Percentiles rank a stretch among this genome's conserved stretches.
These are phyloP conservation scores for Hesperia comma DNA, from an alignment of 2,888 invertebrate species.

Conservation along the genomic window DNA sequence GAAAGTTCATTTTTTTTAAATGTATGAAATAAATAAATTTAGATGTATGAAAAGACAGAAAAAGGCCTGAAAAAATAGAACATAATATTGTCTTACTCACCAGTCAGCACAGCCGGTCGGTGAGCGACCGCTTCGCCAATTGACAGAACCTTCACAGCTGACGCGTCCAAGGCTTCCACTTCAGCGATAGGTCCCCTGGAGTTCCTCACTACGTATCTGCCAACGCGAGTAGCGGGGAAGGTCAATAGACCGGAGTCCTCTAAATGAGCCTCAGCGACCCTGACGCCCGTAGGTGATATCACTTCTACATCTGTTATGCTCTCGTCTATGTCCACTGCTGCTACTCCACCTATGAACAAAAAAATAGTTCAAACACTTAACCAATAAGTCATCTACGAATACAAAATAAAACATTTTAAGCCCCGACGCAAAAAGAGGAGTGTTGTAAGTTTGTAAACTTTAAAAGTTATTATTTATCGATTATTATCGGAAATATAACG, in stretches of 20 bases:
- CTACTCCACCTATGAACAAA: constrained; percentile 68
- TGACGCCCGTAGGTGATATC: constrained; percentile 85
- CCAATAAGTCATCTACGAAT: no score
- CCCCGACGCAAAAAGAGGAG: no score
- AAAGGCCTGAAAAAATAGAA: no score
- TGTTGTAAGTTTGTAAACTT: no score
- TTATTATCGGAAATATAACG: no score
- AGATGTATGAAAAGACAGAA: no score
- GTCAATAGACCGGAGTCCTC: constrained; percentile 86
- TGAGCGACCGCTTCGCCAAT: constrained; percentile 91
- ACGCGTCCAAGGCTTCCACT: constrained; percentile 92
- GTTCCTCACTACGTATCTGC: constrained; percentile 87
- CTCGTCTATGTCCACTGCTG: constrained; percentile 85
- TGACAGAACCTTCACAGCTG: constrained; percentile 88
- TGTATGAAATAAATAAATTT: no score
- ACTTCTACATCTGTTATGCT: constrained; percentile 87
- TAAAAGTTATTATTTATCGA: no score
- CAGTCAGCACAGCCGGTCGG: constrained; percentile 90
- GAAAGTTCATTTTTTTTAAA: no score
- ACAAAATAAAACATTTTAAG: no score
- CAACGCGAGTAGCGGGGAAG: constrained; percentile 90
- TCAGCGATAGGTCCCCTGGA: constrained; percentile 69
- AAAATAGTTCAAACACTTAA: background rate
- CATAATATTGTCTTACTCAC: constrained; percentile 66
- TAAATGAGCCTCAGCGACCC: constrained; percentile 85